A percentile compares a stretch with the other conserved stretches of the same genome.
phyloP scores from a whole-genome alignment of 2,797 vertebrate genomes.

The Falco berigora region DNA sequence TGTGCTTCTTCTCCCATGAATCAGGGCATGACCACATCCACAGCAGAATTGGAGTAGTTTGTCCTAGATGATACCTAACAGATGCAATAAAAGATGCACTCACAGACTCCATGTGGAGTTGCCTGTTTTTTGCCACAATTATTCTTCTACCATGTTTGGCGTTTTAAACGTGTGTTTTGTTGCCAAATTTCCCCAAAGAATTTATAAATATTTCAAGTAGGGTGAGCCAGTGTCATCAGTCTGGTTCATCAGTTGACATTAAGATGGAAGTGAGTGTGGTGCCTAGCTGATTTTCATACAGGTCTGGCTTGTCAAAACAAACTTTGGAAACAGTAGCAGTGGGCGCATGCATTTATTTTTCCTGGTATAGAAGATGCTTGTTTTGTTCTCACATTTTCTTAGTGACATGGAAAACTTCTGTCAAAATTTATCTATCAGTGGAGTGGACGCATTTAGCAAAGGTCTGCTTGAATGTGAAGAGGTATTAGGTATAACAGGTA shows the following conservation, averaged over 20 bases:
- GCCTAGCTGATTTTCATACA: not conserved
- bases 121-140: not conserved
- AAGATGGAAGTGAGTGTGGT: not conserved
- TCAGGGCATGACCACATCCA: not conserved
- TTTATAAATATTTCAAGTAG: not conserved
- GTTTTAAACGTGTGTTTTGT: not conserved
- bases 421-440: not conserved
- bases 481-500: not conserved
- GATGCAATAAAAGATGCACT: not conserved
- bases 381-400: not conserved
- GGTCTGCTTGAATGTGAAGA: not conserved
- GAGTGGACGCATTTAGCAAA: not conserved
- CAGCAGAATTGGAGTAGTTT: rapidly evolving
- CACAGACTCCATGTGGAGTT: not conserved
- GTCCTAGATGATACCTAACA: not conserved
- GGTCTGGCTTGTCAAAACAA: not conserved
- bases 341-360: not conserved
- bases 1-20: not conserved
- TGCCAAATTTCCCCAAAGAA: not conserved
- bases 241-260: not conserved
- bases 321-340: not conserved
- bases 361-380: not conserved
- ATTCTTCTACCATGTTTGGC: not conserved
- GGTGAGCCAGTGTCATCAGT: not conserved
- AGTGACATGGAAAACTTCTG: not conserved